These are phyloP conservation scores for Limanda limanda DNA, from an alignment of 2,113 vertebrate genomes.

Conservation along the genomic window DNA sequence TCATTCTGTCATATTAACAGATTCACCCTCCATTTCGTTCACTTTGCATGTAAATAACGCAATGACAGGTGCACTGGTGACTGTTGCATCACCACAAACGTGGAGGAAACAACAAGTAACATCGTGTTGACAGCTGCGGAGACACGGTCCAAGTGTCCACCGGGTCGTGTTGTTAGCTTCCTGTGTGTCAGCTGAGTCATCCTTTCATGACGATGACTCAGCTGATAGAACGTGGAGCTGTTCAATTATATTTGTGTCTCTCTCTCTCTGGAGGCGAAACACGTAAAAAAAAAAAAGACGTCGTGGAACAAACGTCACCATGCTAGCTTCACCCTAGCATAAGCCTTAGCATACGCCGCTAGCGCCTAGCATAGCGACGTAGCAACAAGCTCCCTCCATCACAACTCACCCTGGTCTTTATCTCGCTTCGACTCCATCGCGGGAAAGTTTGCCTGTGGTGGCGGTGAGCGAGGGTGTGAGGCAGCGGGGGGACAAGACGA, in stretches of 20 bases:
- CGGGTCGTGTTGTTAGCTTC: too few relatives aligned
- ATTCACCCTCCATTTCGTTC: too few relatives aligned
- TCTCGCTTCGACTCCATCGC: constrained; percentile 83
- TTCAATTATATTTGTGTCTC: not conserved
- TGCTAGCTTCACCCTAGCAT: constrained; percentile 12
- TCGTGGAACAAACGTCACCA: constrained; percentile 7
- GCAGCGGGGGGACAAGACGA: not conserved
- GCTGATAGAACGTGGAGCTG: constrained; percentile 38
- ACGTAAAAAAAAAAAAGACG: not conserved
- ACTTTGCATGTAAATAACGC: too few relatives aligned
- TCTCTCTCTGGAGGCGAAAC: constrained; percentile 12
- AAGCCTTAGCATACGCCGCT: constrained; percentile 34
- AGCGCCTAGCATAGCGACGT: constrained; percentile 59
- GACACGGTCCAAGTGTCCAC: too few relatives aligned
- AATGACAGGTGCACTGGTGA: too few relatives aligned
- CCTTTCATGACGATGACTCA: not conserved
- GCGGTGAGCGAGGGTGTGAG: not conserved
- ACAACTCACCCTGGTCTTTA: constrained; percentile 81
- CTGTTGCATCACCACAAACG: too few relatives aligned
- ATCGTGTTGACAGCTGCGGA: too few relatives aligned
- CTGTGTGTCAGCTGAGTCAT: not conserved
- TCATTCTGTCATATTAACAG: too few relatives aligned
- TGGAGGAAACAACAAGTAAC: too few relatives aligned
- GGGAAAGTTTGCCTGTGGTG: constrained; percentile 31
- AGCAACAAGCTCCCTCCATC: constrained; percentile 67